These are phyloP conservation scores for Tolypeutes matacus DNA, from an alignment of 2,797 vertebrate genomes.

Conservation along the genomic window DNA sequence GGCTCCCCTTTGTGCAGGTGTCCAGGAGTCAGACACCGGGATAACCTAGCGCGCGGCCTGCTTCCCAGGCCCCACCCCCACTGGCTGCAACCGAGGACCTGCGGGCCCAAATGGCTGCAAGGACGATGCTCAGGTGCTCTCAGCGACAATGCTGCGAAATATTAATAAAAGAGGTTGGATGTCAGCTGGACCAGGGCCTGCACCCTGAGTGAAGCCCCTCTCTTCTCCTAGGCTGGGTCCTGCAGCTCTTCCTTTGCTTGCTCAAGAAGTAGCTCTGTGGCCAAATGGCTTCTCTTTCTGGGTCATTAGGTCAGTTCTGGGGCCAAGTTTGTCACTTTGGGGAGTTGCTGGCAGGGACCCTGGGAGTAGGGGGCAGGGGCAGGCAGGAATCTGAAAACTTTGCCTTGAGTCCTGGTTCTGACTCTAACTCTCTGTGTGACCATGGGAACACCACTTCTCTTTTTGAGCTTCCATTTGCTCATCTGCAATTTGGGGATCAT, in stretches of 20 bases:
- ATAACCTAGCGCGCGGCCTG: fast-evolving
- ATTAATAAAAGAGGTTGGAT: background rate
- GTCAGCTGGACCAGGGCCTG: background rate
- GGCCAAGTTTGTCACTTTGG: background rate
- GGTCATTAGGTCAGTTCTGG: background rate
- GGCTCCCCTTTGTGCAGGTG: background rate
- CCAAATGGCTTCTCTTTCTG: background rate
- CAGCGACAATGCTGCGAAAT: fast-evolving
- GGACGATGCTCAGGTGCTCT: background rate
- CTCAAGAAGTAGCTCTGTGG: background rate
- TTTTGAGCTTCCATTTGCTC: background rate
- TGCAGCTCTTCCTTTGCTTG: background rate
- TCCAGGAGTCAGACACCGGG: background rate
- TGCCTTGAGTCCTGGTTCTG: background rate
- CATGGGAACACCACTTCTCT: background rate
- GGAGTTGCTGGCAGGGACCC: background rate
- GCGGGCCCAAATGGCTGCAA: background rate
- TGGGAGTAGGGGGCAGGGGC: background rate
- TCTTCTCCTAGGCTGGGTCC: background rate
- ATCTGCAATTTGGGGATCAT: background rate
- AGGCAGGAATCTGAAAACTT: background rate
- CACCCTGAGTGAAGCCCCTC: background rate
- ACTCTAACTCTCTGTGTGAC: background rate
- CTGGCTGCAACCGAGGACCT: background rate
- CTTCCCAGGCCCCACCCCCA: too few relatives aligned